Evolutionary conservation across 2,797 vertebrate genomes (phyloP), one percentile per base, ranked within the genome.

Genomic region (Xyrichtys novacula): DNA sequence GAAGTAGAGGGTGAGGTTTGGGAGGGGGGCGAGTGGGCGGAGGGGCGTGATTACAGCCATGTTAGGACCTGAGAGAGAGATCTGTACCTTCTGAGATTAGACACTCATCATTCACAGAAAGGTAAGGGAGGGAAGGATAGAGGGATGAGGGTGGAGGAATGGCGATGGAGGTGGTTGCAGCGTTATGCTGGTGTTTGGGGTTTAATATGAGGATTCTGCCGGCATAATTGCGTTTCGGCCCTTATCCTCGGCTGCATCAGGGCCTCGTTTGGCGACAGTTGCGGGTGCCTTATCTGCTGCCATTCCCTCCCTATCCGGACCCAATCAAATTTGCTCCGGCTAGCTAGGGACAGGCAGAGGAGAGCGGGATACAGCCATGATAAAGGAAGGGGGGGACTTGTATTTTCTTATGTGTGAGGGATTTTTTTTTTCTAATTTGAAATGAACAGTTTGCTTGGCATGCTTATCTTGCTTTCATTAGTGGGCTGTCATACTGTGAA

Each of bases 281-380:
- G 90, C 84, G 65, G 83, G 85, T 17, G 74, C 66, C 91, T 94
- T 95, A 94, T 95, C 93, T 90, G 75, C 78, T 86, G 83, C 85
- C 90, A 89, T 92, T 94, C 92, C 91, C 82, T 86, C 72, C 84
- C 89, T 93, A 93, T 94, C 91, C 84, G 32, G 80, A 85, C 80
- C 89, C 91, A 93, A 93, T 95, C 93, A 94, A 91, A 92, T 93
- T 91, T 93, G 89, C 91, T 92, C 74, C 28, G 79, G 89, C 85
- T 78, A 85, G 85, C 82, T 34, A 78, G 86, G 89, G 85, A 90
- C 83, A 86, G 84, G 80, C 85, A 83, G 73, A 75, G 78, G 62
- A 74, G 86, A 74, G 80, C 55, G 80, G 82, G 86, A 86, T 82
- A 88, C 76, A 81, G 75, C 77, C 56, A 87, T 54, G 92, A 93